Conservation (phyloP, 2,797 vertebrate genomes). For the Rhinophrynus dorsalis region DNA sequence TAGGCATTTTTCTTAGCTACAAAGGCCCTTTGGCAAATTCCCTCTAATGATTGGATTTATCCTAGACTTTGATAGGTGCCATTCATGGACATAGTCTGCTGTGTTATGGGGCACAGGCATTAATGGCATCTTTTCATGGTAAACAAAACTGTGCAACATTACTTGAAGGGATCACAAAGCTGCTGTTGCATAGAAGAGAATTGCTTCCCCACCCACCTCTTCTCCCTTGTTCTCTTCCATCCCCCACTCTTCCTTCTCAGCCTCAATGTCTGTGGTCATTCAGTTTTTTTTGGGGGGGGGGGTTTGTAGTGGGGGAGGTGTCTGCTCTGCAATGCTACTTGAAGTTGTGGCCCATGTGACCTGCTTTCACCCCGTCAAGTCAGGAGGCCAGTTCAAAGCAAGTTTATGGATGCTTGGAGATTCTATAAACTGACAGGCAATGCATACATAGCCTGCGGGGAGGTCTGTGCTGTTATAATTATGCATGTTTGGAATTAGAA, state of each 20-base stretch:
- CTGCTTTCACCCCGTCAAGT: constrained; percentile 53
- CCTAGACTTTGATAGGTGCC: constrained; percentile 87
- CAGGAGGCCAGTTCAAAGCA: constrained; percentile 50
- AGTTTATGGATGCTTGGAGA: constrained; percentile 32
- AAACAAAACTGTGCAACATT: constrained; percentile 76
- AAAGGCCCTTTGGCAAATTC: constrained; percentile 93
- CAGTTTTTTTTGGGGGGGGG: constrained; percentile 52
- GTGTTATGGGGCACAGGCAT: constrained; percentile 76
- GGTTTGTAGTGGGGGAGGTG: too few relatives aligned
- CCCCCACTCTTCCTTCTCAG: constrained; percentile 42
- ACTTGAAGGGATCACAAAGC: constrained; percentile 75
- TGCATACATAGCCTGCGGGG: constrained; percentile 4
- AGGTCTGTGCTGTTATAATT: constrained; percentile 26
- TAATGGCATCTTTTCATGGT: constrained; percentile 80
- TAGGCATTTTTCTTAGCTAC: constrained; percentile 93
- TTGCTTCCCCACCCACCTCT: constrained; percentile 49
- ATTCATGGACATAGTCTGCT: constrained; percentile 81
- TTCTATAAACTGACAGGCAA: constrained; percentile 7
- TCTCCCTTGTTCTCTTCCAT: constrained; percentile 16
- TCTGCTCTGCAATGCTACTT: constrained; percentile 53
- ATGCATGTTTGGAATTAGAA: constrained; percentile 34
- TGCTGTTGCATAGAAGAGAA: constrained; percentile 64
- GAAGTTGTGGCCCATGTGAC: constrained; percentile 61
- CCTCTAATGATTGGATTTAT: constrained; percentile 91
- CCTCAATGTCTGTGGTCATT: constrained; percentile 55